Evolutionary conservation across 2,888 invertebrate species (phyloP).

Genomic region (Minunthozetes semirufus): DNA sequence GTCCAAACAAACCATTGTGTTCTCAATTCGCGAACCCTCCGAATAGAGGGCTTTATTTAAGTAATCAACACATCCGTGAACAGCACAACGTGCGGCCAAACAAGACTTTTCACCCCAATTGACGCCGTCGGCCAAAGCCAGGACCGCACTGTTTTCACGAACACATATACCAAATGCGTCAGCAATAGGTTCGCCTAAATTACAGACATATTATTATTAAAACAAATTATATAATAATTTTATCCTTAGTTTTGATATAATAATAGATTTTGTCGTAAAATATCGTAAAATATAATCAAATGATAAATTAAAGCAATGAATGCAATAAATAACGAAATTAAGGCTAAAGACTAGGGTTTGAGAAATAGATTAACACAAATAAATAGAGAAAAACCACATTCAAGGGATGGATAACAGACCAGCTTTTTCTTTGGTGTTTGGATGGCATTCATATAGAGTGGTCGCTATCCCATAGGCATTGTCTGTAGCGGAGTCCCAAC

Average conservation of each 20-base stretch:
- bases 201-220: conserved; percentile 39
- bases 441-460: conserved; percentile 75
- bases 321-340: neutral
- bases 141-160: conserved; percentile 63
- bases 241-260: neutral
- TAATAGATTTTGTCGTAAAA: neutral
- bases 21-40: conserved; percentile 46
- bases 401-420: conserved; percentile 45
- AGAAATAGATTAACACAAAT: neutral
- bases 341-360: neutral
- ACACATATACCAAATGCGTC: conserved; percentile 72
- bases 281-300: neutral
- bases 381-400: neutral
- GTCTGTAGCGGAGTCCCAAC: conserved; percentile 58
- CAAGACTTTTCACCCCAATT: conserved; percentile 86
- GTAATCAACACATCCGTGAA: conserved; percentile 75
- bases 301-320: neutral
- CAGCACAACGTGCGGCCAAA: conserved; percentile 73
- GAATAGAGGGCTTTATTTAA: conserved; percentile 62
- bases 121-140: conserved; percentile 79
- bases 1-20: conserved; percentile 48
- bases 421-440: conserved; percentile 59
- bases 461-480: conserved; percentile 64
- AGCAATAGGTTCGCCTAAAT: conserved; percentile 73
- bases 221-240: conserved; percentile 8